Evolutionary conservation across 2,888 invertebrate genomes (phyloP).

Genomic region (Acleris literana): DNA sequence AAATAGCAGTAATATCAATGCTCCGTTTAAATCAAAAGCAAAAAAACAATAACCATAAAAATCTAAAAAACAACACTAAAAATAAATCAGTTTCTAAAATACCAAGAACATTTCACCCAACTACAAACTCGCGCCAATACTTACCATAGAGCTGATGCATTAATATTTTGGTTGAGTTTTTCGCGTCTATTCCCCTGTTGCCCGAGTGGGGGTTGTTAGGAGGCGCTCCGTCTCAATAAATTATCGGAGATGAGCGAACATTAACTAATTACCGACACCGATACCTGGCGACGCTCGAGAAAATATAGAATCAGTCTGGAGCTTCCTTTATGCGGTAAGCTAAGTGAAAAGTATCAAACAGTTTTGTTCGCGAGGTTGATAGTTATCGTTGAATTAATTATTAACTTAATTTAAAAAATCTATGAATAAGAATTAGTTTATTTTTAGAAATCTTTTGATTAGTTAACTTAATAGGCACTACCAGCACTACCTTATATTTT

Average conservation of each 20-base stretch:
- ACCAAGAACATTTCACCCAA: constrained; percentile 51
- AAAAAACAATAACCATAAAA: too few relatives aligned
- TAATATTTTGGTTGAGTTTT: constrained; percentile 83
- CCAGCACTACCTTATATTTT: too few relatives aligned
- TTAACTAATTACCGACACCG: constrained; percentile 81
- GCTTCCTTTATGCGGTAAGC: neutral
- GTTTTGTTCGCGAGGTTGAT: neutral
- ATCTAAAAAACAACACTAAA: too few relatives aligned
- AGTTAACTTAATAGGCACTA: too few relatives aligned
- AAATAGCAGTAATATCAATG: too few relatives aligned
- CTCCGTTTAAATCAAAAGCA: too few relatives aligned
- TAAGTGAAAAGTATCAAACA: neutral
- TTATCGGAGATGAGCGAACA: constrained; percentile 80
- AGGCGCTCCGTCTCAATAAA: constrained; percentile 81
- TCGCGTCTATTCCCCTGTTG: constrained; percentile 76
- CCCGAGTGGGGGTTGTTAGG: constrained; percentile 50
- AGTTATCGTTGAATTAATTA: too few relatives aligned
- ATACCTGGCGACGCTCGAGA: constrained; percentile 56
- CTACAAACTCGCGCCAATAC: constrained; percentile 66
- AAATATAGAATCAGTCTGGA: constrained; percentile 14
- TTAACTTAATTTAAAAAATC: too few relatives aligned
- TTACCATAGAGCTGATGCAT: constrained; percentile 74
- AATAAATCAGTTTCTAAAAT: constrained; percentile 34
- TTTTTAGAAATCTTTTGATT: too few relatives aligned
- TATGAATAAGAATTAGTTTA: too few relatives aligned